Base-by-base conservation (phyloP, 2,113 vertebrate species). In the Cranoglanis bouderius region DNA sequence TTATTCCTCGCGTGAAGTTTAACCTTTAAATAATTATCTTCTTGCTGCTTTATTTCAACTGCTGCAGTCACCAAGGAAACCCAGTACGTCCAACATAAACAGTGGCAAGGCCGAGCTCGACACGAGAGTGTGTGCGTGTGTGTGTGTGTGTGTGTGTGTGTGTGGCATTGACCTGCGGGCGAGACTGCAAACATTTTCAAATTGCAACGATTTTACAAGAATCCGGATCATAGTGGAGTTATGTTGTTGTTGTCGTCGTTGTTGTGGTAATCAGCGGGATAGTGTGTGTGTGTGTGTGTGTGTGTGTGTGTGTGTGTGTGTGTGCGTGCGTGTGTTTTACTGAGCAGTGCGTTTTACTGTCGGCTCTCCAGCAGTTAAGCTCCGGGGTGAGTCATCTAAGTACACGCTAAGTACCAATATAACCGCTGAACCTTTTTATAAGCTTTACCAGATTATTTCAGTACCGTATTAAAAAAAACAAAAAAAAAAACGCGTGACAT, bases 1-100 rank as follows among this genome's bases (percentile, higher is more conserved):
- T 93, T 93, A 94, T 90, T 86, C 82, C 91, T 87, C 88, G 89
- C 49, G 88, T 86, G 32, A 82, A 88, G 55, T 87, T 77, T 90
- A 90, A 93, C 93, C 94, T 94, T 93, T 94, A 93, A 93, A 89
- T 92, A 94, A 94, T 94, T 92, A 94, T 88, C 91, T 18, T 82
- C 90, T 90, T 85, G 90, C 90, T 92, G 94, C 92, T 94, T 95
- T 88, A 90, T 95, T 93, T 93, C 89, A 93, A 89, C 24, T 13
- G 90, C 90, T 65, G 74, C 89, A 51, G 90, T 90, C 38, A 74
- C 49, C 75, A 85, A 88, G 87, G 91, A 93, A 93, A 95, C 90
- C 85, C 82, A 65, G 94, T 92, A 91, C 89, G 55, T 24, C 3
- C 72, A 91, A 86, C 91, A 89, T 90, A 93, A 94, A 94, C 93